phyloP scores from a whole-genome alignment of 2,113 vertebrate genomes.

The Elgaria multicarinata region DNA sequence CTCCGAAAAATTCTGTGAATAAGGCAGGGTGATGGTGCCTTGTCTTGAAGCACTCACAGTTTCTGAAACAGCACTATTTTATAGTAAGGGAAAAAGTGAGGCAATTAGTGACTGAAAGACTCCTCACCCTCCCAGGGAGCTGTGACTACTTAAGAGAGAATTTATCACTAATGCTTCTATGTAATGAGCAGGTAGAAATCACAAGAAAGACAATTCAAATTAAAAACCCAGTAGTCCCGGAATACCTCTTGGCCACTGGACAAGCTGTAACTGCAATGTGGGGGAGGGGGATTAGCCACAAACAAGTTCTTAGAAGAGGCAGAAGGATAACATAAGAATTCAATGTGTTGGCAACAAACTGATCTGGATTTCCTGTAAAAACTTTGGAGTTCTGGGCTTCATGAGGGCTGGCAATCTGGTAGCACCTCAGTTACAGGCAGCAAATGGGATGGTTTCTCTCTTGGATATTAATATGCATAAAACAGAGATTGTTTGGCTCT shows the following conservation, averaged over 20 bases:
- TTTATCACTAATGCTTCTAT: too few species aligned
- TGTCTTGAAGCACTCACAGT: too few species aligned
- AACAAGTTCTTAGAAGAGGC: neutral
- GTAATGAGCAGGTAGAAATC: neutral
- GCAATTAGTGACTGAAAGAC: neutral
- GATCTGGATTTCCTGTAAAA: too few species aligned
- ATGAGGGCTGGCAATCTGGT: too few species aligned
- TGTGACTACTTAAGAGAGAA: neutral
- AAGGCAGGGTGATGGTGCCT: too few species aligned
- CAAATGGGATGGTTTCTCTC: neutral
- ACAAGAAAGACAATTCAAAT: neutral
- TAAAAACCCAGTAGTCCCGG: neutral
- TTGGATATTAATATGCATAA: neutral
- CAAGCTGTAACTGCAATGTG: neutral
- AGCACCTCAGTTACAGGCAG: neutral
- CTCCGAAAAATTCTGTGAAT: too few species aligned
- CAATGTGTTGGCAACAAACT: neutral
- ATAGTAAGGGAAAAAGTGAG: neutral
- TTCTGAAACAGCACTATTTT: neutral
- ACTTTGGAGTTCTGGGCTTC: neutral
- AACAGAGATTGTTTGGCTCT: neutral
- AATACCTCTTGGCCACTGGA: neutral
- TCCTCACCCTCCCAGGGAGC: too few species aligned
- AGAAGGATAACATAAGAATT: neutral
- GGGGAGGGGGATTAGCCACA: neutral